phyloP scores from a whole-genome alignment of 2,888 invertebrate species.

The Scrobipalpa atriplicella region DNA sequence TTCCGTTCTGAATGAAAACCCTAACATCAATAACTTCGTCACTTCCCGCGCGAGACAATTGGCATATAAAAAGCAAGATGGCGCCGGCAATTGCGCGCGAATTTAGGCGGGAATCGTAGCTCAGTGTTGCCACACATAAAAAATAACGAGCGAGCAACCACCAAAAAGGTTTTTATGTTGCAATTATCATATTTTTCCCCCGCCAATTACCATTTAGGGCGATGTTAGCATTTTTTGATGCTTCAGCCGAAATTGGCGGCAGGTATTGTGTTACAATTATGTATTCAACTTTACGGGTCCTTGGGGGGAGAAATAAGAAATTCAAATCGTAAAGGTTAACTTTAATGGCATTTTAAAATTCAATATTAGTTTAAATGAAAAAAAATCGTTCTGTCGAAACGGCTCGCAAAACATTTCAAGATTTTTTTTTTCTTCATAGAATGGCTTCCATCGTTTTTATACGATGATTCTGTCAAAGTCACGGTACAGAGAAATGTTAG shows the following conservation, averaged over 20 bases:
- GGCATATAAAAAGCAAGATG: slow-evolving; percentile 29
- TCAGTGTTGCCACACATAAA: slow-evolving; percentile 59
- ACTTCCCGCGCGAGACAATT: slow-evolving; percentile 27
- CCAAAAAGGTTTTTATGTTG: slow-evolving; percentile 66
- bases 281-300: background rate
- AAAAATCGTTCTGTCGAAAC: too few species aligned
- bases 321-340: background rate
- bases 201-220: slow-evolving; percentile 67
- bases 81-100: slow-evolving; percentile 43
- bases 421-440: too few species aligned
- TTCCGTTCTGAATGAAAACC: slow-evolving; percentile 17
- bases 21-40: slow-evolving; percentile 16
- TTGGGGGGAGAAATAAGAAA: background rate
- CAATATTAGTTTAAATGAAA: too few species aligned
- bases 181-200: slow-evolving; percentile 74
- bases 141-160: slow-evolving; percentile 61
- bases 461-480: too few species aligned
- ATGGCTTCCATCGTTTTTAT: too few species aligned
- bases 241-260: slow-evolving; percentile 14
- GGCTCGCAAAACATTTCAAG: too few species aligned
- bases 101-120: slow-evolving; percentile 43
- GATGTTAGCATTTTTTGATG: slow-evolving; percentile 59
- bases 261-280: slow-evolving; percentile 14
- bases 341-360: too few species aligned
- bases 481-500: too few species aligned